Conservation (phyloP, 2,888 invertebrate genomes). For the Margaritifera margaritifera region DNA sequence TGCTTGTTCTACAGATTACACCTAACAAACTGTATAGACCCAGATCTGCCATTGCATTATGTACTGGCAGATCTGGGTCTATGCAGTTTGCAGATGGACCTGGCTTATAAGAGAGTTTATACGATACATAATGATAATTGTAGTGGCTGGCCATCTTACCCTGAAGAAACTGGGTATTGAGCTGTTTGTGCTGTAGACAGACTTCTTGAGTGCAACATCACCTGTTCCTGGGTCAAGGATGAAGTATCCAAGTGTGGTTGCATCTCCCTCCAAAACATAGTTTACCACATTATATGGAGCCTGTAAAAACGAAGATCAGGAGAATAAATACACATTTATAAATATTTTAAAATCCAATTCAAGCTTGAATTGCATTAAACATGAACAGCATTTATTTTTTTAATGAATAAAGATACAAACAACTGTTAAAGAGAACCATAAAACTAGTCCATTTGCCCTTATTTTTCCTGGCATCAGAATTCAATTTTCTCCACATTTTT, state of each 20-base stretch:
- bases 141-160: no score
- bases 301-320: conserved; percentile 35
- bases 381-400: no score
- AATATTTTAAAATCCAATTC: not conserved
- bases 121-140: no score
- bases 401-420: no score
- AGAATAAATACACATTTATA: not conserved
- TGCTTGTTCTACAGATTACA: no score
- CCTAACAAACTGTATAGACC: no score
- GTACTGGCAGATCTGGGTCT: not conserved
- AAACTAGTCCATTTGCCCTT: no score
- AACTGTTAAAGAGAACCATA: no score
- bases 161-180: no score
- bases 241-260: conserved; percentile 50
- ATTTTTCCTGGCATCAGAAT: no score
- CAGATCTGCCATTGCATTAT: not conserved
- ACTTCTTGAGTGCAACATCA: conserved; percentile 32
- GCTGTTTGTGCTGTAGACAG: conserved; percentile 24
- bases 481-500: no score
- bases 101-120: no score
- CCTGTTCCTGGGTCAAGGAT: conserved; percentile 49
- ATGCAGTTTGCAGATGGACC: not conserved
- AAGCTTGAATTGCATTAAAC: not conserved
- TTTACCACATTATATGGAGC: conserved; percentile 60
- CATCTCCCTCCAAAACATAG: conserved; percentile 54